Percentiles rank a stretch among this genome's conserved stretches.
phyloP scores from a whole-genome alignment of 2,888 invertebrate genomes.

The Thyatira batis region DNA sequence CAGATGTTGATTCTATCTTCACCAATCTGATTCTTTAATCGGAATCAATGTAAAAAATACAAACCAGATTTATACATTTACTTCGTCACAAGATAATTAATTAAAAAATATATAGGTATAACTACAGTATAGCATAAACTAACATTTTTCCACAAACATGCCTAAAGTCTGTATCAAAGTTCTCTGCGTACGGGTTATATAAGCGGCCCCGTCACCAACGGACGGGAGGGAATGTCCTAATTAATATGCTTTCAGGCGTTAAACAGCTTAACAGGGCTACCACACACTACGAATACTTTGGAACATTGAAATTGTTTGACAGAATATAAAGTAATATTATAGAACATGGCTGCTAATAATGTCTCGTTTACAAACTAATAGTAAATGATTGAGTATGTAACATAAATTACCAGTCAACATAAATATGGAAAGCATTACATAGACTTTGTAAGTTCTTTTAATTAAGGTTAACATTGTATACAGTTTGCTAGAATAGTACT shows the following conservation, averaged over 20 bases:
- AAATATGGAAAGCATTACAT: not conserved
- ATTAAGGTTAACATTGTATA: not conserved
- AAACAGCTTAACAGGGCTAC: not conserved
- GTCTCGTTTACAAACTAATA: too few species aligned
- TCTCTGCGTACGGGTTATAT: not conserved
- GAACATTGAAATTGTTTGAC: not conserved
- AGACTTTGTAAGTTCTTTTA: not conserved
- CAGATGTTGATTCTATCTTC: not conserved
- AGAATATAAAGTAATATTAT: not conserved
- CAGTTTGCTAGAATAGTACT: not conserved
- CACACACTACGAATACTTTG: not conserved
- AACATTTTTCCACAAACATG: not conserved
- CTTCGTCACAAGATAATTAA: too few species aligned
- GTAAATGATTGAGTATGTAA: too few species aligned
- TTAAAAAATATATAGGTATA: not conserved
- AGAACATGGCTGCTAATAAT: not conserved
- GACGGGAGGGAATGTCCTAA: not conserved
- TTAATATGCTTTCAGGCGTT: not conserved
- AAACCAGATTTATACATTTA: too few species aligned
- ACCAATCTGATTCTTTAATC: not conserved
- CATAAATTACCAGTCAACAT: too few species aligned
- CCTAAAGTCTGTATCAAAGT: not conserved
- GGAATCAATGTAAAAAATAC: too few species aligned
- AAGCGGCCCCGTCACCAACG: not conserved
- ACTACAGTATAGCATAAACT: not conserved